Conservation (phyloP, 2,888 invertebrate species). For the Dasysyrphus albostriatus region DNA sequence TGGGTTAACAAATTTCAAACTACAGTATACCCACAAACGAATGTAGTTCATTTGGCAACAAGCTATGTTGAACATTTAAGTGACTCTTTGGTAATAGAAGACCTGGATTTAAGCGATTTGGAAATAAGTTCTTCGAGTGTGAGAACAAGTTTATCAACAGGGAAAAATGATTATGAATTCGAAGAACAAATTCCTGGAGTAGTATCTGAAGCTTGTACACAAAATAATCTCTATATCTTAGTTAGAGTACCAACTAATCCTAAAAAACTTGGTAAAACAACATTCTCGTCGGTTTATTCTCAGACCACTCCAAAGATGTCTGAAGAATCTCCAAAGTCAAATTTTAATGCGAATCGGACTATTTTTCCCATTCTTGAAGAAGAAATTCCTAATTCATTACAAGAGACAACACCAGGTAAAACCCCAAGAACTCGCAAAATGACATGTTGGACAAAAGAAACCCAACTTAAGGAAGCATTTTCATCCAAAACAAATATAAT, state of each 20-base stretch:
- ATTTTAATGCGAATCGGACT: conserved; percentile 30
- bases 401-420: background rate
- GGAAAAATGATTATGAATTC: conserved; percentile 66
- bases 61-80: conserved; percentile 6
- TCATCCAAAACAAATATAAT: conserved; percentile 49
- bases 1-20: conserved; percentile 11
- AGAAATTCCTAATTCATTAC: conserved; percentile 33
- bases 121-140: conserved; percentile 24
- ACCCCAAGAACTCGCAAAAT: background rate
- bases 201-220: conserved; percentile 80
- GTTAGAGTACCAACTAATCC: conserved; percentile 79
- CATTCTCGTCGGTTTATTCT: background rate
- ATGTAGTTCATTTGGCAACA: background rate
- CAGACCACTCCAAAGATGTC: conserved; percentile 27
- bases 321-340: conserved; percentile 13
- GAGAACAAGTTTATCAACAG: conserved; percentile 1
- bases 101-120: conserved; percentile 58
- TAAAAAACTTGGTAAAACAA: background rate
- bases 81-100: conserved; percentile 43
- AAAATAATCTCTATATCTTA: conserved; percentile 82
- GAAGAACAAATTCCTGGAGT: conserved; percentile 75
- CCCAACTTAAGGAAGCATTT: conserved; percentile 58
- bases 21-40: background rate
- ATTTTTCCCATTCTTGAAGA: conserved; percentile 74
- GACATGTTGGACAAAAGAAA: conserved; percentile 35